These are phyloP conservation scores for Zoanthus sociatus DNA, from an alignment of 92 coral and sea anemone genomes.

Conservation along the genomic window DNA sequence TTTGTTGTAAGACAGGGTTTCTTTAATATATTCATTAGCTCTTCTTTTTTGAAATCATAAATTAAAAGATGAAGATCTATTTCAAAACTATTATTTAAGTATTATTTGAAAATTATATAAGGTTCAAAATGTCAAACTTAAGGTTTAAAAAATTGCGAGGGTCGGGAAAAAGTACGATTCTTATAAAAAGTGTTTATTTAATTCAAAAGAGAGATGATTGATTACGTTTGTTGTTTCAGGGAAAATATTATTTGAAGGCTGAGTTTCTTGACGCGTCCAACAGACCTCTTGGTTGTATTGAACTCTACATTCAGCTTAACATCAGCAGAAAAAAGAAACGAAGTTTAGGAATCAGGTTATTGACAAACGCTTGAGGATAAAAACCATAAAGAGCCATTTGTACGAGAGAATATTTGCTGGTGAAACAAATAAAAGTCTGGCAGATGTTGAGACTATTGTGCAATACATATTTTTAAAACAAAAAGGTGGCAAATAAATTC, in stretches of 20 bases:
- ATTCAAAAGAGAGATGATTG: neutral
- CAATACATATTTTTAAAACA: too few relatives aligned
- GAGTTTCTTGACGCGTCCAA: slow-evolving; percentile 7
- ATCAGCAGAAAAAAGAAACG: neutral
- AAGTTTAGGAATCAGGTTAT: neutral
- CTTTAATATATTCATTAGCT: too few relatives aligned
- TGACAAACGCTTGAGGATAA: neutral
- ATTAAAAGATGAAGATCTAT: too few relatives aligned
- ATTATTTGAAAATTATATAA: too few relatives aligned
- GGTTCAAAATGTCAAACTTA: too few relatives aligned
- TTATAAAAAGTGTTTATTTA: neutral
- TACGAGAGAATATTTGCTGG: too few relatives aligned
- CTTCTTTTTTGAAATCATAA: neutral
- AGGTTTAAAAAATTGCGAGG: neutral
- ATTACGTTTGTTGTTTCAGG: neutral
- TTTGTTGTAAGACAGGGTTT: too few relatives aligned
- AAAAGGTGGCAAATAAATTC: too few relatives aligned
- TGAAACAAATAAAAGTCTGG: too few relatives aligned
- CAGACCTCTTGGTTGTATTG: slow-evolving; percentile 9
- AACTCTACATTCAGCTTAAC: neutral
- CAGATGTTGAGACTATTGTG: too few relatives aligned
- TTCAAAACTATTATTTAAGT: too few relatives aligned
- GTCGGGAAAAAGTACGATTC: too few relatives aligned
- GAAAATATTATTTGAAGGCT: slow-evolving; percentile 16
- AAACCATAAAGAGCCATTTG: neutral